Evolutionary conservation across 1,140 invertebrate genomes (phyloP), one percentile per base, ranked within the genome.

Genomic region (Linepithema humile): DNA sequence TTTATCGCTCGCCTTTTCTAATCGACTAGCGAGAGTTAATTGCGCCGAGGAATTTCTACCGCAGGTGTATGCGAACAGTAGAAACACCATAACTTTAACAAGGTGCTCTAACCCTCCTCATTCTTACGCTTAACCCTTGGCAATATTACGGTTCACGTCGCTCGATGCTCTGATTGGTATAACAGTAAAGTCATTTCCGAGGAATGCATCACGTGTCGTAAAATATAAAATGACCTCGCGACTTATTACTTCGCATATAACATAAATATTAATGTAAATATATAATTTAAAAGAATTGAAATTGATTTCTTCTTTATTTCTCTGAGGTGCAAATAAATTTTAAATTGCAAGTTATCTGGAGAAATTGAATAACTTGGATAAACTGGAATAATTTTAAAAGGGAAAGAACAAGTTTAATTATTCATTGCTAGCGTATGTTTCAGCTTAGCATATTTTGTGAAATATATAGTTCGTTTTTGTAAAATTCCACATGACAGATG

Each of bases 111-210:
- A 77, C 32, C 20, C 45, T 55, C 17, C 62, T 80, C 23, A 43
- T 80, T 70, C 48, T 53, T 57, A 23, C 75, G 38, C 48, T 80
- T 80, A 70, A 80, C 64, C 64, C 35, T 32, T 40, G 48, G 17
- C 57, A 32, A 77, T 80, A 69, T 80, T 80, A 80, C 48, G 75
- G 75, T 80, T 80, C 75, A 80, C 32, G 75, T 80, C 35, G 23
- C n/a, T 80, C 59, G 74, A 65, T 32, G 74, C 74, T 80, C 75
- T 59, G 64, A 80, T 80, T 80, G 48, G 48, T 64, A 69, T 67
- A 80, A 69, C 75, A 80, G 75, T 80, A 80, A 80, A 70, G 38
- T 57, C 48, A 38, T 70, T 69, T 80, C 26, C 64, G 23, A 80
- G 48, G 50, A 77, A 29, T 10, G 26, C 23, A 29, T 43, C 38